Conservation (phyloP, 2,888 invertebrate genomes). For the Heliconius hortense region DNA sequence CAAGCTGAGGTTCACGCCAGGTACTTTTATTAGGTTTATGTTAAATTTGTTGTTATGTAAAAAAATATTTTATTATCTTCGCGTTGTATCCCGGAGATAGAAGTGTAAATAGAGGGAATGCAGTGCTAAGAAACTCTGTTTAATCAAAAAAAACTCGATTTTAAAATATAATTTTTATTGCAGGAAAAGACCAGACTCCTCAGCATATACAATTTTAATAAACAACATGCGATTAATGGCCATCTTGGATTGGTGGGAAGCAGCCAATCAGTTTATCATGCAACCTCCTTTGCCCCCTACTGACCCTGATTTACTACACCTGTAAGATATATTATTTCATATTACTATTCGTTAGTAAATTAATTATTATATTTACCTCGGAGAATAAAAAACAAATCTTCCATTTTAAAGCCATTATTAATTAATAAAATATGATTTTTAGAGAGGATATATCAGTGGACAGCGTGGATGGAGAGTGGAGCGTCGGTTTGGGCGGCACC, state of each 20-base stretch:
- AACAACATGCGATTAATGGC: slow-evolving; percentile 98
- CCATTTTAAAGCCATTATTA: too few species aligned
- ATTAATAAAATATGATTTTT: background rate
- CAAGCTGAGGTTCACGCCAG: slow-evolving; percentile 89
- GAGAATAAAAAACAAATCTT: too few species aligned
- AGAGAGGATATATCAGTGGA: slow-evolving; percentile 50
- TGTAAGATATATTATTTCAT: slow-evolving; percentile 48
- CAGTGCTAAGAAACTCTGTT: background rate
- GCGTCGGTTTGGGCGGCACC: slow-evolving; percentile 20
- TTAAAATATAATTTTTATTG: background rate
- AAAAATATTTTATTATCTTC: too few species aligned
- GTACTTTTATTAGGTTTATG: slow-evolving; percentile 46
- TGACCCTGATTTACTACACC: slow-evolving; percentile 58
- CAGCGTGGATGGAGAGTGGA: slow-evolving; percentile 30
- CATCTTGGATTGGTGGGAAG: slow-evolving; percentile 96
- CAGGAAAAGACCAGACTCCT: slow-evolving; percentile 84
- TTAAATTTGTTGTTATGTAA: too few species aligned
- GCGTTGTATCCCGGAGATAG: background rate
- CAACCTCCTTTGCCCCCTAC: slow-evolving; percentile 69
- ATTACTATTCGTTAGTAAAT: too few species aligned
- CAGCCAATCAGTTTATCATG: slow-evolving; percentile 89
- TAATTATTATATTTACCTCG: too few species aligned
- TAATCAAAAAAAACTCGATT: too few species aligned
- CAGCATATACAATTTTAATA: slow-evolving; percentile 92
- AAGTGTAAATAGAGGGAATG: background rate